A percentile compares a stretch with the other conserved stretches of the same genome.
Conservation (phyloP, 2,113 vertebrate genomes). For the Porphyrio hochstetteri region DNA sequence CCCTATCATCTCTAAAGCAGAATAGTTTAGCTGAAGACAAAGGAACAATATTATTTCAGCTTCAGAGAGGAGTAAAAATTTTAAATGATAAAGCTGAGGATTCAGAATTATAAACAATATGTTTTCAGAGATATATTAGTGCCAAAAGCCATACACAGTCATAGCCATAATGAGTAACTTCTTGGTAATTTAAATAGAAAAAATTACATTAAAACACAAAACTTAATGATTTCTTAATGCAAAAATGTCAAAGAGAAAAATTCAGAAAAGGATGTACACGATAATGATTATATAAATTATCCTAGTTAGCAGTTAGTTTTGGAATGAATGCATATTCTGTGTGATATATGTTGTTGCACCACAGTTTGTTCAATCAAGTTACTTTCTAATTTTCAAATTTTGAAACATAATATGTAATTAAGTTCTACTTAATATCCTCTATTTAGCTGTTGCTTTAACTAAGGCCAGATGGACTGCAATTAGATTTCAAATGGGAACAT, state of each 20-base stretch:
- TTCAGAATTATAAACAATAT: constrained; percentile 6
- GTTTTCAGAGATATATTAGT: neutral
- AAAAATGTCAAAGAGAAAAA: constrained; percentile 28
- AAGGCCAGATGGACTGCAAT: constrained; percentile 19
- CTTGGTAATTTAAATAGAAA: neutral
- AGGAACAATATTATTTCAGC: neutral
- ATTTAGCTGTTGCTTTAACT: neutral
- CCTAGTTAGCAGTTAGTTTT: constrained; percentile 11
- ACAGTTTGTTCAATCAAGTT: neutral
- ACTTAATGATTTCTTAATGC: constrained; percentile 6
- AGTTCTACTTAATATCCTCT: constrained; percentile 20
- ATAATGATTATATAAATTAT: constrained; percentile 31
- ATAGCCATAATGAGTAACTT: constrained; percentile 11
- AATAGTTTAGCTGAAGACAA: neutral
- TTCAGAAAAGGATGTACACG: neutral
- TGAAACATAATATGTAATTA: neutral
- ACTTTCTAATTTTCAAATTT: constrained; percentile 28
- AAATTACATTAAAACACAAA: constrained; percentile 4
- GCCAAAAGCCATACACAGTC: neutral
- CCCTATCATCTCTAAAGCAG: neutral
- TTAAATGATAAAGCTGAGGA: neutral
- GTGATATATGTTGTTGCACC: neutral
- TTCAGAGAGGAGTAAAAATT: neutral
- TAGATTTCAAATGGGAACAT: constrained; percentile 6
- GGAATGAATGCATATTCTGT: neutral